Evolutionary conservation across 2,113 vertebrate genomes (phyloP).

Genomic region (Pseudolaguvia tuberculata): DNA sequence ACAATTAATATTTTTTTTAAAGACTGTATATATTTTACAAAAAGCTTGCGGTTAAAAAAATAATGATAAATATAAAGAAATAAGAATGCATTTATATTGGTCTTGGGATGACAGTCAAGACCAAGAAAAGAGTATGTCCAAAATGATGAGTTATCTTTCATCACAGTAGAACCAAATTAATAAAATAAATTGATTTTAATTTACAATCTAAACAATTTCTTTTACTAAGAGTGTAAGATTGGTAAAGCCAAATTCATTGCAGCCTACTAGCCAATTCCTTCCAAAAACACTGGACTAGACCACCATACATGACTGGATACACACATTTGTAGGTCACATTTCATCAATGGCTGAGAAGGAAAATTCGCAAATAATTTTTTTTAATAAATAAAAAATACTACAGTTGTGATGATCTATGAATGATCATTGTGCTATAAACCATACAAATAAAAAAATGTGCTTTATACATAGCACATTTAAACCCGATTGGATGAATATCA

Average conservation of each 20-base stretch:
- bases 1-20: background rate
- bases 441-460: slow-evolving; percentile 27
- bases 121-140: slow-evolving; percentile 13
- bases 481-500: slow-evolving; percentile 26
- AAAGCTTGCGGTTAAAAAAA: slow-evolving; percentile 22
- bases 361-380: slow-evolving; percentile 21
- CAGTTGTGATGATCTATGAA: slow-evolving; percentile 29
- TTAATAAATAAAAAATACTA: slow-evolving; percentile 35
- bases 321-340: slow-evolving; percentile 47
- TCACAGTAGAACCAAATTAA: slow-evolving; percentile 39
- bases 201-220: slow-evolving; percentile 36
- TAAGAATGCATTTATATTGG: slow-evolving; percentile 24
- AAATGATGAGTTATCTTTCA: slow-evolving; percentile 23
- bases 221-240: slow-evolving; percentile 13
- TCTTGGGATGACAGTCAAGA: slow-evolving; percentile 39
- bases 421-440: slow-evolving; percentile 21
- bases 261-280: slow-evolving; percentile 54
- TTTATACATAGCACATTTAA: slow-evolving; percentile 28
- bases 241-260: slow-evolving; percentile 35
- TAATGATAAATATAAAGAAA: slow-evolving; percentile 26
- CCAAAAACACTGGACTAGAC: slow-evolving; percentile 58
- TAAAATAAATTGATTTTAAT: slow-evolving; percentile 17
- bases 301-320: slow-evolving; percentile 52
- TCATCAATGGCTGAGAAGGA: slow-evolving; percentile 42
- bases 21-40: background rate